Conservation (phyloP, 2,113 vertebrate species). For the Gnathonemus longibarbis region DNA sequence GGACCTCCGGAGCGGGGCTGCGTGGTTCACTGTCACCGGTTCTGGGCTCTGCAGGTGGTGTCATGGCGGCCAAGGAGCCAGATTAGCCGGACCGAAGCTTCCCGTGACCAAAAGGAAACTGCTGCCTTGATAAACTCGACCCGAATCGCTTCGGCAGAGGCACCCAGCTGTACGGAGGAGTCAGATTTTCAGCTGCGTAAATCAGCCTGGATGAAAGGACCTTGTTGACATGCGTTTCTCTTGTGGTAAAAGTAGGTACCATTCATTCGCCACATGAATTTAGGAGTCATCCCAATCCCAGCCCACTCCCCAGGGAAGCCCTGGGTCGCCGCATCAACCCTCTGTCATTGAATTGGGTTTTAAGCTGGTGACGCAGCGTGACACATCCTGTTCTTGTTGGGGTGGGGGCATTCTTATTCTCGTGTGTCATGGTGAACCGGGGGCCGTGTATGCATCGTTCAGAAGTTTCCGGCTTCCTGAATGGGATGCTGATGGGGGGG, state of each 20-base stretch:
- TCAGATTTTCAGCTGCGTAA: not conserved
- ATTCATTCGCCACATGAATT: not conserved
- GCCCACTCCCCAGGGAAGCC: not conserved
- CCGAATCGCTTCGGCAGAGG: not conserved
- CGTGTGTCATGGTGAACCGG: not conserved
- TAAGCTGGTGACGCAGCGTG: slow-evolving; percentile 4
- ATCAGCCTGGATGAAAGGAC: not conserved
- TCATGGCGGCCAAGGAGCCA: not conserved
- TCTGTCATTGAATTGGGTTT: not conserved
- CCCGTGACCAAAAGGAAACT: not conserved
- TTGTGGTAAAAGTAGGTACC: not conserved
- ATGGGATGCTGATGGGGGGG: not conserved
- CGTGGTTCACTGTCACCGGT: not conserved
- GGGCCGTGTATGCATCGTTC: not conserved
- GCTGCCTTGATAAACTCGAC: not conserved
- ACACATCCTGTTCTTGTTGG: not conserved
- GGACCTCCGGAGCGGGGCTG: not conserved
- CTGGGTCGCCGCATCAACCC: not conserved
- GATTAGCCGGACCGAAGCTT: not conserved
- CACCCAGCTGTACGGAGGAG: not conserved
- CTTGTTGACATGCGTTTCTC: not conserved
- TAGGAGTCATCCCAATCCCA: not conserved
- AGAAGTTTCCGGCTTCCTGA: not conserved
- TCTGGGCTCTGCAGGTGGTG: not conserved
- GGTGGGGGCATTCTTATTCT: not conserved